Evolutionary conservation across 2,888 invertebrate genomes (phyloP), one percentile per base, ranked within the genome.

Genomic region (Drosophila greeni): DNA sequence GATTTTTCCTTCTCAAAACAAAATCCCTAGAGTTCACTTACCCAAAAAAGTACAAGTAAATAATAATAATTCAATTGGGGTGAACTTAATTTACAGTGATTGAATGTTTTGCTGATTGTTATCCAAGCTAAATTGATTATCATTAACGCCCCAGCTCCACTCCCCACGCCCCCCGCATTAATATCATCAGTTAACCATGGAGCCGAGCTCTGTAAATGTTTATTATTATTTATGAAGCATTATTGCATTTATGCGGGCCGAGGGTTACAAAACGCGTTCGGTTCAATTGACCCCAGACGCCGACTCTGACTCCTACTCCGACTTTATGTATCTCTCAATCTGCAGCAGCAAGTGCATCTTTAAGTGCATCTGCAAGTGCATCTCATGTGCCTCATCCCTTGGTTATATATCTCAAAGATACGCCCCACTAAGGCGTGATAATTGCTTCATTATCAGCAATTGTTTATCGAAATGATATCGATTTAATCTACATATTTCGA

Each of bases 1-100:
- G 1, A 14, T 14, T 12, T 14, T 18, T 42, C 14, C 3, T 8
- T n/a, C 5, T 5, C 14, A 9, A 34, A 20, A 14, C n/a, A 20
- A 23, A 18, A 14, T 52, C n/a, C 20, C 11, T n/a, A 31, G 12
- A 53, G 12, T 31, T 52, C 14, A 40, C 11, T 39, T 26, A 26
- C 18, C 26, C 14, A 24, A 39, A 26, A 29, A 11, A 11, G 4
- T 9, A 29, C 3, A 42, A 14, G 9, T 11, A 23, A 5, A 9
- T 23, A 23, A 9, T n/a, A 14, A 31, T 5, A 20, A 87, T 87
- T 87, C 84, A 83, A 87, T n/a, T n/a, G n/a, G n/a, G n/a, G 86
- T 87, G 78, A 87, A 87, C 86, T 87, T 86, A 87, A 87, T 87
- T 84, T 80, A 86, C 79, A 62, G 85, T 86, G 87, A 86, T 87